A percentile compares a stretch with the other conserved stretches of the same genome.
Evolutionary conservation across 2,797 vertebrate species (phyloP).

Genomic region (Tapirus indicus): DNA sequence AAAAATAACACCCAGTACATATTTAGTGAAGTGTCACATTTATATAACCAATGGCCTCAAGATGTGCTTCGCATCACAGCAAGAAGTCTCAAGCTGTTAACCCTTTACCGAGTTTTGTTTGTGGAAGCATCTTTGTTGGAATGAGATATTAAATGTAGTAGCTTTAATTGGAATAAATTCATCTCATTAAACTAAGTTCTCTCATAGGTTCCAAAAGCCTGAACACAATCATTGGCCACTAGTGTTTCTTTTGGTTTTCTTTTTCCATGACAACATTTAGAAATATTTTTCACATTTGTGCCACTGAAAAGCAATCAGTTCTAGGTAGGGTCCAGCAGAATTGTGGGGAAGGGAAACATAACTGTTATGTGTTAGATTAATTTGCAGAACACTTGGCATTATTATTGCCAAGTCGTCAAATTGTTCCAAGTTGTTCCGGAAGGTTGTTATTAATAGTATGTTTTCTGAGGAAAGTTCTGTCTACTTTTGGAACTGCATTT

Average conservation of each 20-base stretch:
- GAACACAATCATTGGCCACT: conserved; percentile 82
- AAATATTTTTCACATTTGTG: conserved; percentile 85
- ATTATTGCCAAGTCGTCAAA: conserved; percentile 93
- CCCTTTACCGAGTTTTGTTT: conserved; percentile 83
- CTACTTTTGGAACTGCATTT: conserved; percentile 94
- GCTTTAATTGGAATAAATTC: conserved; percentile 83
- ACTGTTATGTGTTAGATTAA: conserved; percentile 90
- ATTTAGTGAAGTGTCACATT: conserved; percentile 80
- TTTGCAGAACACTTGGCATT: conserved; percentile 93
- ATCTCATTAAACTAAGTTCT: conserved; percentile 85
- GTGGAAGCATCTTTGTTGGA: conserved; percentile 72
- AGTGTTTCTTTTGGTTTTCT: conserved; percentile 82
- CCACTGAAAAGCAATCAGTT: conserved; percentile 81
- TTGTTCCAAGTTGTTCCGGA: conserved; percentile 93
- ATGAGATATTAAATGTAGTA: conserved; percentile 71
- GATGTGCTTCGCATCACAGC: conserved; percentile 77
- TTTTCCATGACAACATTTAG: conserved; percentile 83
- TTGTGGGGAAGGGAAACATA: conserved; percentile 87
- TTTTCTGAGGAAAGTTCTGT: conserved; percentile 93
- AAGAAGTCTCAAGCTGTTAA: conserved; percentile 80
- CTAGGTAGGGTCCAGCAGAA: conserved; percentile 83
- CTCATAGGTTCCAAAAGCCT: conserved; percentile 84
- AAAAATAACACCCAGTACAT: conserved; percentile 82
- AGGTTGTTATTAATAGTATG: conserved; percentile 94
- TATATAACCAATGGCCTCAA: conserved; percentile 79